These are phyloP conservation scores for Entomyzon cyanotis DNA, from an alignment of 2,113 vertebrate species.

Conservation along the genomic window DNA sequence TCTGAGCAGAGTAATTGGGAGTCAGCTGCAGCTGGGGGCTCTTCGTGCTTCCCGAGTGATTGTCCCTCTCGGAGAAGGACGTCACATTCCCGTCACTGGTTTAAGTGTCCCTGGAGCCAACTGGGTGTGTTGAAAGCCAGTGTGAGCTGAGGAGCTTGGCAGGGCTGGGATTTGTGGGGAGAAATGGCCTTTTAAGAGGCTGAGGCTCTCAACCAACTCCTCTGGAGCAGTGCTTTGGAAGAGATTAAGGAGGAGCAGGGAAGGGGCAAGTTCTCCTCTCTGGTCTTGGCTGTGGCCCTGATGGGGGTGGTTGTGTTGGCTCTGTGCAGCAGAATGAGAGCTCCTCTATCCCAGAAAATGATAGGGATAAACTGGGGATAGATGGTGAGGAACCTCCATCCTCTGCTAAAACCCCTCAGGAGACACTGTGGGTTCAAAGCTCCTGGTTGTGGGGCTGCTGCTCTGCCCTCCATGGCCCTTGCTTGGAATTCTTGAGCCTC, in stretches of 20 bases:
- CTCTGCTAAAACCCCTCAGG: neutral
- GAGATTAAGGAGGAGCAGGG: neutral
- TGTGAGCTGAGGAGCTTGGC: neutral
- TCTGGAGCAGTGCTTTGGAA: neutral
- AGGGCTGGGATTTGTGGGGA: neutral
- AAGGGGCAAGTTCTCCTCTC: neutral
- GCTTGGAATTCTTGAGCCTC: neutral
- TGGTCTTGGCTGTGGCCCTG: neutral
- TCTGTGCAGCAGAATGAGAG: neutral
- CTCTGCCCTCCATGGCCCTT: rapidly evolving
- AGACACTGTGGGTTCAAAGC: rapidly evolving
- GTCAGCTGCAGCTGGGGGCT: neutral
- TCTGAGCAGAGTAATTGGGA: neutral
- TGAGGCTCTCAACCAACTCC: neutral
- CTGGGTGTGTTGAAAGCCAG: neutral
- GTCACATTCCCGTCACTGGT: neutral
- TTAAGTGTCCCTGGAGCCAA: neutral
- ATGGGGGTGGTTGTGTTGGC: no score
- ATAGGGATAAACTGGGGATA: neutral
- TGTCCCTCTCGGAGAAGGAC: neutral
- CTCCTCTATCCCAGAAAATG: neutral
- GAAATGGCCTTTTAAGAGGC: neutral
- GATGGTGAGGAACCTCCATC: neutral
- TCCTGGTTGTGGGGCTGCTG: neutral
- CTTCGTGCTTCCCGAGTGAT: neutral